Conservation (phyloP, 2,888 invertebrate genomes). For the Rhimphoctona megacephalus region DNA sequence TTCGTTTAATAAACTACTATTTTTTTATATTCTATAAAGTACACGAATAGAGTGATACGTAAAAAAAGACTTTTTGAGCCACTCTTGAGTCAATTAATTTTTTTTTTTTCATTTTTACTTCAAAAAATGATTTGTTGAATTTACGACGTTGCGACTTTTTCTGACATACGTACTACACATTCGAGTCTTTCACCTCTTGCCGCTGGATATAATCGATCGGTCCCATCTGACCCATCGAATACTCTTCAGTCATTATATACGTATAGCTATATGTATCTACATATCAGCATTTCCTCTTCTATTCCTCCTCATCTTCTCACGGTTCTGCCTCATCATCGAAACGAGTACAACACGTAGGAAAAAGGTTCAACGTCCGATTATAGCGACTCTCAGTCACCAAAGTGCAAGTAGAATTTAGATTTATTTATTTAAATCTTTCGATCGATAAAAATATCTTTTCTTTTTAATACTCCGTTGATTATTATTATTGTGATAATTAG, state of each 20-base stretch:
- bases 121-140: not conserved
- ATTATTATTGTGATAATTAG: no score
- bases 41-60: not conserved
- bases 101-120: not conserved
- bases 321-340: slow-evolving; percentile 29
- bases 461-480: not conserved
- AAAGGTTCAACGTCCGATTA: slow-evolving; percentile 54
- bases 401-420: not conserved
- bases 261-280: slow-evolving; percentile 4
- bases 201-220: slow-evolving; percentile 43
- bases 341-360: slow-evolving; percentile 34
- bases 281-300: slow-evolving; percentile 17
- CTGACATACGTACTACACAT: slow-evolving; percentile 22
- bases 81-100: not conserved
- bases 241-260: slow-evolving; percentile 29
- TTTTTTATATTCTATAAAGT: not conserved
- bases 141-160: not conserved
- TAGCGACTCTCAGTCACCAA: slow-evolving; percentile 3
- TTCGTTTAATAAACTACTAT: not conserved
- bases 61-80: not conserved
- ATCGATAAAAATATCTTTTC: not conserved
- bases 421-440: not conserved
- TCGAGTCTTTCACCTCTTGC: slow-evolving; percentile 30
- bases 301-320: slow-evolving; percentile 51
- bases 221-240: slow-evolving; percentile 46